Percentiles rank a stretch among this genome's conserved stretches.
phyloP scores from a whole-genome alignment of 30 jellyfish, hydroid and myxozoan species.

The Hydractinia echinata region DNA sequence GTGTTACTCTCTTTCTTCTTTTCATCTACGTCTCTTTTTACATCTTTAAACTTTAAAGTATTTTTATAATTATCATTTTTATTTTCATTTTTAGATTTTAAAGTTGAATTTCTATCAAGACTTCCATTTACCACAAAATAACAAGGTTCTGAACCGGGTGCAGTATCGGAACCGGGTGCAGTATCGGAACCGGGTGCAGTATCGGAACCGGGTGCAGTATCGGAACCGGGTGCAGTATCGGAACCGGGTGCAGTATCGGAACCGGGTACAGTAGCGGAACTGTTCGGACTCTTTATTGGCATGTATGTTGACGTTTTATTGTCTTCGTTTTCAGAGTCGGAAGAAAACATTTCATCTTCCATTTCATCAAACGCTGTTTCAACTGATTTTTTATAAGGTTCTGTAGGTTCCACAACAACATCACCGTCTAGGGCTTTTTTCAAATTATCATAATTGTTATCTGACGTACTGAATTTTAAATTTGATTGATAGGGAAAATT shows the following conservation, averaged over 20 bases:
- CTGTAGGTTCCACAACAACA: background rate
- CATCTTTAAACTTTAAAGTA: background rate
- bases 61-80: background rate
- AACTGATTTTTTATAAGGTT: too few relatives aligned
- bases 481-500: too few relatives aligned
- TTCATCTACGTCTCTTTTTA: background rate
- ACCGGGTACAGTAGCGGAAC: too few relatives aligned
- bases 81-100: background rate
- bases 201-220: too few relatives aligned
- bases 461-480: too few relatives aligned
- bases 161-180: background rate
- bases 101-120: background rate
- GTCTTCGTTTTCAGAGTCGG: constrained; percentile 36
- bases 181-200: too few relatives aligned
- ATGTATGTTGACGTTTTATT: background rate
- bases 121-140: background rate
- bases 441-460: too few relatives aligned
- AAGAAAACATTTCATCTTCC: constrained; percentile 55
- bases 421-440: background rate
- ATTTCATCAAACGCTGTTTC: constrained; percentile 56
- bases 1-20: background rate
- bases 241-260: too few relatives aligned
- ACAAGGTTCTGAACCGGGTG: background rate
- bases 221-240: too few relatives aligned
- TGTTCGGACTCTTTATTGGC: background rate